A percentile compares a stretch with the other conserved stretches of the same genome.
These are phyloP conservation scores for Orthosia gracilis DNA, from an alignment of 2,888 invertebrate genomes.

Conservation along the genomic window DNA sequence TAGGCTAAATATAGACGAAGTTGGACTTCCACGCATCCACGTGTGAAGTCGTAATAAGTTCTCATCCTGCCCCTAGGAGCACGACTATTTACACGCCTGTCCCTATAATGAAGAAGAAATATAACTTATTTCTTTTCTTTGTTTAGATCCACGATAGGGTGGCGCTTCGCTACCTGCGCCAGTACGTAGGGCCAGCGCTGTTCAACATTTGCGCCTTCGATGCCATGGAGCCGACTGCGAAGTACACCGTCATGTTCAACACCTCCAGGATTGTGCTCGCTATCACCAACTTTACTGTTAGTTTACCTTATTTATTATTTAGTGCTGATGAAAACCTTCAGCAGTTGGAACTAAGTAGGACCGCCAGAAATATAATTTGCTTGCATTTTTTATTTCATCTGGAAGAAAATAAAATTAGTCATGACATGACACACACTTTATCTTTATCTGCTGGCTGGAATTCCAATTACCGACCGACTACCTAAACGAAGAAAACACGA, in stretches of 20 bases:
- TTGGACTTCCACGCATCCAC: too few species aligned
- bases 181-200: conserved; percentile 77
- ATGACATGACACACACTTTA: too few species aligned
- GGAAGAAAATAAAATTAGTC: background rate
- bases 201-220: conserved; percentile 80
- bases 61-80: too few species aligned
- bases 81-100: too few species aligned
- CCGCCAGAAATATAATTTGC: too few species aligned
- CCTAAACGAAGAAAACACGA: too few species aligned
- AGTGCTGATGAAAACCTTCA: background rate
- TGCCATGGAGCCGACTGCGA: conserved; percentile 59
- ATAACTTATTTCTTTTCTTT: background rate
- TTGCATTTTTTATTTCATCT: background rate
- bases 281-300: conserved; percentile 83
- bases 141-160: conserved; percentile 79
- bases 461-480: background rate
- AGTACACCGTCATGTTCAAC: conserved; percentile 82
- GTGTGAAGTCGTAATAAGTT: too few species aligned
- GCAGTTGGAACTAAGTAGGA: background rate
- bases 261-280: conserved; percentile 82
- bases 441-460: background rate
- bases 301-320: conserved; percentile 40
- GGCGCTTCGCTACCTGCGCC: conserved; percentile 76
- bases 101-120: background rate
- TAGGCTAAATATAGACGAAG: too few species aligned